Evolutionary conservation across 23 tunicate genomes (phyloP), one percentile per base, ranked within the genome.

Genomic region (Trididemnum clinides): DNA sequence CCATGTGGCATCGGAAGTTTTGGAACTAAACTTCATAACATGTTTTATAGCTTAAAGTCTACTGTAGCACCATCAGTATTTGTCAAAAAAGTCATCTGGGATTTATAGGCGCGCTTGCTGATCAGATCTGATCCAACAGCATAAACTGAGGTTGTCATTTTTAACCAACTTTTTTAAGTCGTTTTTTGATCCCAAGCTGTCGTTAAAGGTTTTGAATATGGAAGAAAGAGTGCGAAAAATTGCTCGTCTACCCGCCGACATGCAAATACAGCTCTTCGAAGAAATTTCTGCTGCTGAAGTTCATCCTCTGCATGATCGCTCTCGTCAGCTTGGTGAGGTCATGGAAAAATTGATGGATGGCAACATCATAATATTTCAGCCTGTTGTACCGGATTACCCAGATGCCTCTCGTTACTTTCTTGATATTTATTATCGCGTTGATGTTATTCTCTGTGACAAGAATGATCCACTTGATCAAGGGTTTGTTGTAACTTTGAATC

Each of bases 271-370:
- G 37, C 65, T 94, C 50, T 94, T 58, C 65, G 98, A 94, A 57
- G 98, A 93, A 39, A 64, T 93, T 18, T 30, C 62, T n/a, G 80
- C 94, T 2, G 72, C 94, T 23, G 94, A 89, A 19, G 84, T 89
- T 31, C 88, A 88, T 3, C 79, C 80, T 0, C 5, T 89, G 50
- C 64, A 64, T 51, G 94, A 89, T 33, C 88, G 85, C 23, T 64
- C 20, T 29, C 80, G 83, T 2, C 88, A 89, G 58, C 72, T 94
- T 37, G 98, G 98, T 23, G 98, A 94, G 58, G 88, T 87, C 33
- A 94, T 94, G 98, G 98, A 94, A 82, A 89, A 89, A 44, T 64
- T 94, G 59, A 94, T 94, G 98, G 98, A 94, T 35, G 98, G 98
- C 27, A 94, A 94, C 82, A 94, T 94, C 64, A 81, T 94, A 20